These are phyloP conservation scores for Watsonalla binaria DNA, from an alignment of 2,888 invertebrate species.

Conservation along the genomic window DNA sequence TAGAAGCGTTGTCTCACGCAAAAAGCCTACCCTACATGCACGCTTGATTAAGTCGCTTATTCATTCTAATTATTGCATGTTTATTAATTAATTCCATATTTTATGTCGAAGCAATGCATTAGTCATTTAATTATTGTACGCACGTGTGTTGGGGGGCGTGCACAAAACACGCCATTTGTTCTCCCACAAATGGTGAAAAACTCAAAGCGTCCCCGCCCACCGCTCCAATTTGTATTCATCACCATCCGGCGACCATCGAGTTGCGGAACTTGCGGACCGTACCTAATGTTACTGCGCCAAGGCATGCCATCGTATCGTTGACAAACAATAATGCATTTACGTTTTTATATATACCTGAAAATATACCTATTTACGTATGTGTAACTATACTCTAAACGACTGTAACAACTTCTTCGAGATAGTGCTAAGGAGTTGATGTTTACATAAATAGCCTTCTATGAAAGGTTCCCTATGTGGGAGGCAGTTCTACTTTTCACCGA, in stretches of 20 bases:
- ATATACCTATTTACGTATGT: neutral
- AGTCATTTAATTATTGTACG: constrained; percentile 40
- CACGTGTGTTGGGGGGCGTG: constrained; percentile 40
- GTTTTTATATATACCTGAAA: neutral
- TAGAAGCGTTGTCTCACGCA: neutral
- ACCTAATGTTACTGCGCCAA: constrained; percentile 29
- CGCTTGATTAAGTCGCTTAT: neutral
- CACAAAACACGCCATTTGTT: constrained; percentile 44
- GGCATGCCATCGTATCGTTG: constrained; percentile 40
- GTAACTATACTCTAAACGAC: too few relatives aligned
- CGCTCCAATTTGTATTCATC: constrained; percentile 45
- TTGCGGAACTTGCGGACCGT: constrained; percentile 26
- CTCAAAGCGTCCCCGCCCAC: constrained; percentile 25
- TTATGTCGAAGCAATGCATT: constrained; percentile 25
- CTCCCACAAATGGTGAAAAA: constrained; percentile 48
- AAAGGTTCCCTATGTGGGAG: too few relatives aligned
- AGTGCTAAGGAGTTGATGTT: too few relatives aligned
- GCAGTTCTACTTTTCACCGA: too few relatives aligned
- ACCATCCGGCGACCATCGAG: constrained; percentile 22
- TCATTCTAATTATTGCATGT: neutral
- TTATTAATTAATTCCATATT: constrained; percentile 8
- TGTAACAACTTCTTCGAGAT: too few relatives aligned
- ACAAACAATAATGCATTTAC: constrained; percentile 14
- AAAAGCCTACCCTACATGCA: neutral
- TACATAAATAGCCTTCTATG: too few relatives aligned